Percentiles rank a stretch among this genome's conserved stretches.
These are phyloP conservation scores for Rhopalosiphum padi DNA, from an alignment of 1,140 invertebrate species.

Conservation along the genomic window DNA sequence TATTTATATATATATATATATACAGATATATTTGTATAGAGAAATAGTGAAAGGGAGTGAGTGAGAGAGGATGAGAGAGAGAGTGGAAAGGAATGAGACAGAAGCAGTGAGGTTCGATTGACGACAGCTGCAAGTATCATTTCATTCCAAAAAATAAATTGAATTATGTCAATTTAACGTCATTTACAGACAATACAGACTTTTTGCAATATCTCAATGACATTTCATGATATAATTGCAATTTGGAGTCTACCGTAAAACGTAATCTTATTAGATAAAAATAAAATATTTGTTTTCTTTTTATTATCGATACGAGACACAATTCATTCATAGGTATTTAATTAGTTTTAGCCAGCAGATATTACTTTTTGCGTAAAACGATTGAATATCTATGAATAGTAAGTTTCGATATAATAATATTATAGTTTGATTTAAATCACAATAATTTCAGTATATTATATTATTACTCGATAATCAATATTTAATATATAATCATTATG, in stretches of 20 bases:
- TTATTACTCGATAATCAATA: not conserved
- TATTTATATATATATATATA: not conserved
- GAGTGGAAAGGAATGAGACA: not conserved
- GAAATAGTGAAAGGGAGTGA: not conserved
- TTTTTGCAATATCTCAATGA: conserved; percentile 43
- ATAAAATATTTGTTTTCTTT: conserved; percentile 36
- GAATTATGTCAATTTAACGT: conserved; percentile 56
- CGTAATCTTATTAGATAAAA: conserved; percentile 35
- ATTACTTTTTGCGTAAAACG: not conserved
- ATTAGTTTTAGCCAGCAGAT: not conserved
- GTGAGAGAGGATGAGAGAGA: not conserved
- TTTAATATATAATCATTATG: not conserved
- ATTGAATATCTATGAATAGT: not conserved
- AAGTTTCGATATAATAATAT: not conserved
- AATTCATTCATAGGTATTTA: conserved; percentile 5
- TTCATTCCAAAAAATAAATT: conserved; percentile 54
- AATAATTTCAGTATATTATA: not conserved
- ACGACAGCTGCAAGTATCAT: conserved; percentile 47
- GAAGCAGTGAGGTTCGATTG: conserved; percentile 6
- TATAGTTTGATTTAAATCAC: not conserved
- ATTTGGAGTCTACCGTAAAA: conserved; percentile 17
- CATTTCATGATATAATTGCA: conserved; percentile 39
- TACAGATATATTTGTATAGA: not conserved
- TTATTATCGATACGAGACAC: not conserved
- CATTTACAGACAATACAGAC: conserved; percentile 50